Evolutionary conservation across 1,140 invertebrate species (phyloP).

Genomic region (Bicyclus anynana): DNA sequence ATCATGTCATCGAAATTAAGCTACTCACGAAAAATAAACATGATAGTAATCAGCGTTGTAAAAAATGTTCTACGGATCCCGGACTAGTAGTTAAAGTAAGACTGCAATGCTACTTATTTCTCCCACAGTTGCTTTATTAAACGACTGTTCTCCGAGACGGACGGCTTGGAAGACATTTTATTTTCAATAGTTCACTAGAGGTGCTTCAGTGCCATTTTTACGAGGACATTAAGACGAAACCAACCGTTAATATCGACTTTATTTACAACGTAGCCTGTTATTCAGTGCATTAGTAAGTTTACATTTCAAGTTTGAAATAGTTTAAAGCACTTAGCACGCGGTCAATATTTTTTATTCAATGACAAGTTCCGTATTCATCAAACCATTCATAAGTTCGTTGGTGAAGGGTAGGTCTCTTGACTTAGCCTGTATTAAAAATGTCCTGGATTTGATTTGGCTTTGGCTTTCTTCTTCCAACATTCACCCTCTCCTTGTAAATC

Average conservation of each 20-base stretch:
- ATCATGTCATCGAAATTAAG: too few relatives aligned
- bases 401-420: too few relatives aligned
- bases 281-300: constrained; percentile 8
- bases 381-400: too few relatives aligned
- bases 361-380: too few relatives aligned
- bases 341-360: too few relatives aligned
- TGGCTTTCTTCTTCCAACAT: too few relatives aligned
- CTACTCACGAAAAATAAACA: too few relatives aligned
- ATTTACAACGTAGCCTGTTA: constrained; percentile 32
- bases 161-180: constrained; percentile 17
- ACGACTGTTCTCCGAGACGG: background rate
- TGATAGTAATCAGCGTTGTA: too few relatives aligned
- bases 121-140: background rate
- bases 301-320: background rate
- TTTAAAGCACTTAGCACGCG: background rate
- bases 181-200: constrained; percentile 17
- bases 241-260: constrained; percentile 38
- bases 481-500: too few relatives aligned
- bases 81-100: background rate
- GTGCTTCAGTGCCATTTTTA: constrained; percentile 25
- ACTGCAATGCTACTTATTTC: background rate
- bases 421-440: too few relatives aligned
- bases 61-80: too few relatives aligned
- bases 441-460: too few relatives aligned
- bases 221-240: constrained; percentile 27